phyloP scores from a whole-genome alignment of 1,140 invertebrate species.

The Plodia interpunctella region DNA sequence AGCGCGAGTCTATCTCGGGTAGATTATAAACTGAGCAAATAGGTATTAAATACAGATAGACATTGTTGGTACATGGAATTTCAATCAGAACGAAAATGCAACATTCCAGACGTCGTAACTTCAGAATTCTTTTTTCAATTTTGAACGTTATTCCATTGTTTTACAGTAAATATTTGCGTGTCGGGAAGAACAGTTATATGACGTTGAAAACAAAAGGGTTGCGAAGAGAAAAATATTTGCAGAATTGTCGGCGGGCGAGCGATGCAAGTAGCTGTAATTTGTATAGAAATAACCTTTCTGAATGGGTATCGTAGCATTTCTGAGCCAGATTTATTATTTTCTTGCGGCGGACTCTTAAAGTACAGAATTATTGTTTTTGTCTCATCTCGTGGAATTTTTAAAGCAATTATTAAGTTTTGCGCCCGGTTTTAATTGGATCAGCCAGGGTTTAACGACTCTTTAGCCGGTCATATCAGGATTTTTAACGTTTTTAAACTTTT shows the following conservation, averaged over 20 bases:
- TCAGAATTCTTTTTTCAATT: not conserved
- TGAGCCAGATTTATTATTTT: conserved; percentile 73
- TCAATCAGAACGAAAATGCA: conserved; percentile 48
- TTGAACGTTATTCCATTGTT: not conserved
- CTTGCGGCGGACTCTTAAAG: conserved; percentile 65
- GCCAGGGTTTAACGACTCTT: conserved; percentile 44
- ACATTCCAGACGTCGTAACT: conserved; percentile 26
- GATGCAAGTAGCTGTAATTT: conserved; percentile 74
- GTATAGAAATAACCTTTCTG: conserved; percentile 74
- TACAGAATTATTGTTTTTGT: conserved; percentile 76
- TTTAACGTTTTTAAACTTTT: not conserved
- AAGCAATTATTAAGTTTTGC: conserved; percentile 72
- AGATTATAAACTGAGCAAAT: conserved; percentile 63
- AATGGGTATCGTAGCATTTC: conserved; percentile 72
- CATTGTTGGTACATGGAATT: conserved; percentile 72
- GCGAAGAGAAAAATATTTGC: conserved; percentile 68
- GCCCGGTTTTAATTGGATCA: conserved; percentile 71
- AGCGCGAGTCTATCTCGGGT: too few species aligned
- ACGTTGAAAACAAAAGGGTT: conserved; percentile 28
- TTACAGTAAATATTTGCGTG: not conserved
- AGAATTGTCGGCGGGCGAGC: conserved; percentile 70
- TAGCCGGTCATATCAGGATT: not conserved
- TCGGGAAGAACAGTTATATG: not conserved
- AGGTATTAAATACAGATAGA: conserved; percentile 59
- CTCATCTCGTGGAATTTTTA: conserved; percentile 67